phyloP scores from a whole-genome alignment of 2,113 vertebrate genomes.

The Bubo scandiacus region DNA sequence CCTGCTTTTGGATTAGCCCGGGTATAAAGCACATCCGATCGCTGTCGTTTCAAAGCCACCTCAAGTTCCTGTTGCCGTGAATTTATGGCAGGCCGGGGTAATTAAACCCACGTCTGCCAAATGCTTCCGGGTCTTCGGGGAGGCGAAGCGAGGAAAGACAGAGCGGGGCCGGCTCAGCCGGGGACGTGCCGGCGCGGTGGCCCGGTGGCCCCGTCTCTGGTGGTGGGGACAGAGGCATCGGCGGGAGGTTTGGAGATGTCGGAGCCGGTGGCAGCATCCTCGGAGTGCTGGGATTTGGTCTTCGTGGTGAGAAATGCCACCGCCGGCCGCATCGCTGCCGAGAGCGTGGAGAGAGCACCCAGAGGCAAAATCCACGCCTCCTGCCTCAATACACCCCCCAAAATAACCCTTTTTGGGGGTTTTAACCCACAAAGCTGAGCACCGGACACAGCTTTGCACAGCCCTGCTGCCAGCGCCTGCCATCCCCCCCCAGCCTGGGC shows the following conservation, averaged over 20 bases:
- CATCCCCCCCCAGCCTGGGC: background rate
- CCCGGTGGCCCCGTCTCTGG: rapidly evolving
- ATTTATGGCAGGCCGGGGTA: slow-evolving; percentile 26
- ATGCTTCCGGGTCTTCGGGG: background rate
- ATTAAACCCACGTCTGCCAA: background rate
- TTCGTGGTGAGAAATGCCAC: background rate
- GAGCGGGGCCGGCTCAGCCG: background rate
- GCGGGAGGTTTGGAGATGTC: background rate
- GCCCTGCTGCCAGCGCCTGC: background rate
- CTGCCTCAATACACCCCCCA: too few species aligned
- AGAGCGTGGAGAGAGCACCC: too few species aligned
- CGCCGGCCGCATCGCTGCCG: background rate
- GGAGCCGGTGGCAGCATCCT: background rate
- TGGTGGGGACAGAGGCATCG: too few species aligned
- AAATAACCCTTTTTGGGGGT: background rate
- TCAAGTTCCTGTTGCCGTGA: slow-evolving; percentile 26
- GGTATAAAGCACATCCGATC: background rate
- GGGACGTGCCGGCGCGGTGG: background rate
- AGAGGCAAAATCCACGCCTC: background rate
- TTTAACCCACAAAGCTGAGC: background rate
- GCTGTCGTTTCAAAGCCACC: slow-evolving; percentile 49
- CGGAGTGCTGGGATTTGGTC: background rate
- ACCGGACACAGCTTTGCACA: too few species aligned
- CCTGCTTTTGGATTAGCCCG: background rate
- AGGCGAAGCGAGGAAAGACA: background rate